Evolutionary conservation across 2,113 vertebrate genomes (phyloP), one percentile per base, ranked within the genome.

Genomic region (Symphodus melops): DNA sequence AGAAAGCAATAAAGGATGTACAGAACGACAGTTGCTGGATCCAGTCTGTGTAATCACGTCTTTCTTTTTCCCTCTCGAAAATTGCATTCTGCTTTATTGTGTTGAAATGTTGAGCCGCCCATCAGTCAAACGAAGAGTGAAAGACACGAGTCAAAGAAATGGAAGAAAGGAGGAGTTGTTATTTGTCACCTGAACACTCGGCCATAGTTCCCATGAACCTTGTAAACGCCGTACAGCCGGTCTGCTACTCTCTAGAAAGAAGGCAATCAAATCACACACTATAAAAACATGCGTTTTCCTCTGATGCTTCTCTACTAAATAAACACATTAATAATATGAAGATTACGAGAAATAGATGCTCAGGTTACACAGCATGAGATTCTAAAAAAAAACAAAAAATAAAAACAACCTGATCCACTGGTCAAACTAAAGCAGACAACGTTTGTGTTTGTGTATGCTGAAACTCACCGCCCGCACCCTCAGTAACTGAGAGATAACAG

Each of bases 121-220:
- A 9, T 11, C 11, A 1, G 11, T 11, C 39, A 41, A 41, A 11
- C 39, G 3, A 41, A 25, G 25, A 25, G 25, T 25, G 2, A 25
- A 25, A 25, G 2, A 25, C 2, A 25, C 25, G 4, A 25, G 25
- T 25, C 25, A 33, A 33, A 33, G 4, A 5, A 33, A 33, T 33
- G 28, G 4, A 33, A 5, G 6, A 33, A 33, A 33, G 44, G 3
- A 8, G 67, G 17, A 54, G 54, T 25, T 55, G 10, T 10, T 21
- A 10, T 46, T 68, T 39, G 69, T 83, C 91, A 97, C 97, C 97
- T 98, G 92, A 98, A 98, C 33, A 98, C 96, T 91, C 97, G 90
- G 62, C 97, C 97, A 2, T 98, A 98, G 92, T 98, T 98, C 25
- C 96, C 97, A 66, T 98, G 97, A 65, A 98, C 97, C 90, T 98